phyloP scores from a whole-genome alignment of 2,113 vertebrate species.

The Myotis lucifugus region DNA sequence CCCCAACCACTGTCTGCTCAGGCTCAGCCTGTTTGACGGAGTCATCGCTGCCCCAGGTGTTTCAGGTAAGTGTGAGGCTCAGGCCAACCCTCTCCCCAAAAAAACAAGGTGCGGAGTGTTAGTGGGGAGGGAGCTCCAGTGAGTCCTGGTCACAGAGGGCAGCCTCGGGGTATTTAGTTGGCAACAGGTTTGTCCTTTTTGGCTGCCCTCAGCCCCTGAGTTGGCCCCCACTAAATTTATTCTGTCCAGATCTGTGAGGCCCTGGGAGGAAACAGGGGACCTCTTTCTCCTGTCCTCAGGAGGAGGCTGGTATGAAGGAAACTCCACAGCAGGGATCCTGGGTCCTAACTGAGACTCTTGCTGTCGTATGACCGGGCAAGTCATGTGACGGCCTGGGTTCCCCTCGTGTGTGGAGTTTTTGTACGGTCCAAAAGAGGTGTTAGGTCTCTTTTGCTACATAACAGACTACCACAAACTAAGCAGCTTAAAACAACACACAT shows the following conservation, averaged over 20 bases:
- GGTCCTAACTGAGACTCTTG: too few relatives aligned
- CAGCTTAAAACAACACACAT: neutral
- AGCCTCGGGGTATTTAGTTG: neutral
- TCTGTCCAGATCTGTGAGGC: neutral
- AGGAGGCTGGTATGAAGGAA: too few relatives aligned
- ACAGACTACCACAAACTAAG: neutral
- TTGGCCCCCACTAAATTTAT: neutral
- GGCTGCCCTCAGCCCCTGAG: neutral
- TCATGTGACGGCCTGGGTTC: neutral
- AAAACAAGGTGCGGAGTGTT: neutral
- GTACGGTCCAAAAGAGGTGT: neutral
- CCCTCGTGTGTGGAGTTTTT: neutral
- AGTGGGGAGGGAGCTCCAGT: neutral
- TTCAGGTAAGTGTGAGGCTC: slow-evolving; percentile 68
- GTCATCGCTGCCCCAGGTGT: slow-evolving; percentile 26
- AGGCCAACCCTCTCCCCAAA: rapidly evolving
- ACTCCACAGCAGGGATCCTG: too few relatives aligned
- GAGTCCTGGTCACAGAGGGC: neutral
- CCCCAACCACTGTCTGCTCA: neutral
- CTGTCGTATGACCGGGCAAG: too few relatives aligned
- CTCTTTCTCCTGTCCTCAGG: too few relatives aligned
- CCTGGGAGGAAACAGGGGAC: too few relatives aligned
- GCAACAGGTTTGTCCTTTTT: neutral
- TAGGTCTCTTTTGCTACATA: neutral
- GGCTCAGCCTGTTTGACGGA: slow-evolving; percentile 25